Conservation (phyloP, 2,113 vertebrate species). For the Myanophis thanlyinensis region DNA sequence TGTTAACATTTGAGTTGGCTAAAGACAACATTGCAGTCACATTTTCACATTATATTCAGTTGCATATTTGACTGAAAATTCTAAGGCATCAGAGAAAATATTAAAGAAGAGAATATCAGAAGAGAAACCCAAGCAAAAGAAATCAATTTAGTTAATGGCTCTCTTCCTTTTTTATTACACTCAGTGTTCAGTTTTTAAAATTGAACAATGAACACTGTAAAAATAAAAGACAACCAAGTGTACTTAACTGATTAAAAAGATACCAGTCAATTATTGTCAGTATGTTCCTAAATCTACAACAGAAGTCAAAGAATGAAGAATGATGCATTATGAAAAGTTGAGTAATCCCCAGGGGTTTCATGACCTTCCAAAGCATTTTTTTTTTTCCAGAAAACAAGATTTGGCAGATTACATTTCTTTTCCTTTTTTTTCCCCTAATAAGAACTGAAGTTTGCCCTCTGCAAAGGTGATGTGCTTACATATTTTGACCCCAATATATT, state of each 20-base stretch:
- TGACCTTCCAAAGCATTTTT: slow-evolving; percentile 13
- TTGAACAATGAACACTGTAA: slow-evolving; percentile 11
- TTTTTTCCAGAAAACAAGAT: neutral
- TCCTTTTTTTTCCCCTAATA: neutral
- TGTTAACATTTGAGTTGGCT: neutral
- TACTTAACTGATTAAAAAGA: slow-evolving; percentile 23
- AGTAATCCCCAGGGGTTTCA: slow-evolving; percentile 1
- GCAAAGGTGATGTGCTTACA: neutral
- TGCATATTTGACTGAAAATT: slow-evolving; percentile 2
- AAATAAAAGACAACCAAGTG: slow-evolving; percentile 25
- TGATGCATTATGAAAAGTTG: neutral
- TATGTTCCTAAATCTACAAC: neutral
- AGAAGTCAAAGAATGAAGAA: slow-evolving; percentile 15
- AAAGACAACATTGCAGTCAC: neutral
- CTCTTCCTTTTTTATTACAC: neutral
- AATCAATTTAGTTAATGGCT: neutral
- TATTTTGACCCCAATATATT: neutral
- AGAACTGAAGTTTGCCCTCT: neutral
- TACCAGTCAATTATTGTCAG: neutral
- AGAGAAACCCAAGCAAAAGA: neutral
- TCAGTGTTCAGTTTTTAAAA: slow-evolving; percentile 16
- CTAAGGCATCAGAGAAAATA: neutral
- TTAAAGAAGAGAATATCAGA: neutral
- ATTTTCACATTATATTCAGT: slow-evolving; percentile 1
- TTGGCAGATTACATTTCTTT: slow-evolving; percentile 7